Percentiles rank a stretch among this genome's conserved stretches.
Evolutionary conservation across 2,888 invertebrate genomes (phyloP).

Genomic region (Anaspis maculata): DNA sequence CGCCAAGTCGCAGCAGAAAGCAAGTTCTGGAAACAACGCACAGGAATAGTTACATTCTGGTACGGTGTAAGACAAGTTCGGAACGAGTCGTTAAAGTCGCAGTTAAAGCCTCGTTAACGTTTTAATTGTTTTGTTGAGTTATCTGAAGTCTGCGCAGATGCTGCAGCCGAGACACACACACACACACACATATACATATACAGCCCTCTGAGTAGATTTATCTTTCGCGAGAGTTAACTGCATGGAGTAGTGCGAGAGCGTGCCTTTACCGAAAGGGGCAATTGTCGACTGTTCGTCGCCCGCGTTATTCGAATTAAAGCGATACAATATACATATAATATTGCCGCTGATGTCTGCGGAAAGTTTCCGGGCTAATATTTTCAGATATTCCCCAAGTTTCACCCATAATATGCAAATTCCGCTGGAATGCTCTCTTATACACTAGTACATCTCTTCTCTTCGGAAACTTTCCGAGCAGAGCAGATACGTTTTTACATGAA

Average conservation of each 20-base stretch:
- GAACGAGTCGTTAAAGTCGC: slow-evolving; percentile 37
- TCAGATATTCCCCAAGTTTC: slow-evolving; percentile 36
- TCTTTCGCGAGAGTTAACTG: too few species aligned
- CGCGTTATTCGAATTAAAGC: slow-evolving; percentile 21
- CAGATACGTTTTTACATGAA: slow-evolving; percentile 42
- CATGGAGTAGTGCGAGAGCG: too few species aligned
- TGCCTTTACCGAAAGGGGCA: too few species aligned
- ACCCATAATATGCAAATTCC: slow-evolving; percentile 41
- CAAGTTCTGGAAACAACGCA: too few species aligned
- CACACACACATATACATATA: too few species aligned
- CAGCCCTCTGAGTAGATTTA: slow-evolving; percentile 31
- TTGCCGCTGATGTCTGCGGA: slow-evolving; percentile 10
- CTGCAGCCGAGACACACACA: too few species aligned
- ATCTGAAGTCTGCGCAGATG: slow-evolving; percentile 33
- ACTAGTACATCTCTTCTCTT: slow-evolving; percentile 37
- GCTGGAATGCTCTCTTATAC: too few species aligned
- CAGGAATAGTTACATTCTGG: too few species aligned
- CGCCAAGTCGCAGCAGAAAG: too few species aligned
- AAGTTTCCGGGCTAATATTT: slow-evolving; percentile 31
- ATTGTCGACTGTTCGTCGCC: slow-evolving; percentile 25
- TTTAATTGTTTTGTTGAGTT: slow-evolving; percentile 39
- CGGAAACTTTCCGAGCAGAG: slow-evolving; percentile 38
- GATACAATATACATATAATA: slow-evolving; percentile 19
- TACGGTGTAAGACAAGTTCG: slow-evolving; percentile 27
- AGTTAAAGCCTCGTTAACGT: slow-evolving; percentile 39